A percentile compares a stretch with the other conserved stretches of the same genome.
Conservation (phyloP, 2,888 invertebrate species). For the Drosophila nr. fundita region DNA sequence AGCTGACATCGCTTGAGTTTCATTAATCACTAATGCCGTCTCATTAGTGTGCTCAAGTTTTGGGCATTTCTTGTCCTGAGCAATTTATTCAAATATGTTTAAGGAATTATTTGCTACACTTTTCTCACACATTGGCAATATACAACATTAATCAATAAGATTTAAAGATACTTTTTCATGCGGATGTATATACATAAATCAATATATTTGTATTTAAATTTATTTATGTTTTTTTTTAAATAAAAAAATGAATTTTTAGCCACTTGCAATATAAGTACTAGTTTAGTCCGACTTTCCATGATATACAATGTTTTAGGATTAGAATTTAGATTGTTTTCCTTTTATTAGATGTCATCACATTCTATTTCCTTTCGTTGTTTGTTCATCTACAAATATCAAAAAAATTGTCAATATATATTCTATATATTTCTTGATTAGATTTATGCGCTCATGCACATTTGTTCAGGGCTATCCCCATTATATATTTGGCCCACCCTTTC, state of each 20-base stretch:
- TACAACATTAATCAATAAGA: background rate
- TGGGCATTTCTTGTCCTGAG: constrained; percentile 8
- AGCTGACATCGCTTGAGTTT: constrained; percentile 24
- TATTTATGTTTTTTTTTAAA: no score
- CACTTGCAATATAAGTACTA: background rate
- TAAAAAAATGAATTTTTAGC: background rate
- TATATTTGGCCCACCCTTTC: constrained; percentile 8
- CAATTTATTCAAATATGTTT: background rate
- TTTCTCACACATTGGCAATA: background rate
- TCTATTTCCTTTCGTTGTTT: background rate
- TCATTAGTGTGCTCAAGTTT: constrained; percentile 37
- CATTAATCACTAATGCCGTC: constrained; percentile 50
- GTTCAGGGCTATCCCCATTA: background rate
- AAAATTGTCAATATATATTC: background rate
- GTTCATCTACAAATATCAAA: background rate
- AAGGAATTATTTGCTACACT: background rate
- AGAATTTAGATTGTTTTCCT: background rate
- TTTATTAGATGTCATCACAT: background rate
- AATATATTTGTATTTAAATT: background rate
- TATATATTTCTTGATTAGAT: background rate
- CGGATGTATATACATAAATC: background rate
- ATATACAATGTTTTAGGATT: background rate
- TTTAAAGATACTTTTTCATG: background rate
- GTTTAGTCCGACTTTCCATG: background rate
- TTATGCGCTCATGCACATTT: background rate